A percentile compares a stretch with the other conserved stretches of the same genome.
Conservation (phyloP, 2,888 invertebrate genomes). For the Lasioglossum marginatum region DNA sequence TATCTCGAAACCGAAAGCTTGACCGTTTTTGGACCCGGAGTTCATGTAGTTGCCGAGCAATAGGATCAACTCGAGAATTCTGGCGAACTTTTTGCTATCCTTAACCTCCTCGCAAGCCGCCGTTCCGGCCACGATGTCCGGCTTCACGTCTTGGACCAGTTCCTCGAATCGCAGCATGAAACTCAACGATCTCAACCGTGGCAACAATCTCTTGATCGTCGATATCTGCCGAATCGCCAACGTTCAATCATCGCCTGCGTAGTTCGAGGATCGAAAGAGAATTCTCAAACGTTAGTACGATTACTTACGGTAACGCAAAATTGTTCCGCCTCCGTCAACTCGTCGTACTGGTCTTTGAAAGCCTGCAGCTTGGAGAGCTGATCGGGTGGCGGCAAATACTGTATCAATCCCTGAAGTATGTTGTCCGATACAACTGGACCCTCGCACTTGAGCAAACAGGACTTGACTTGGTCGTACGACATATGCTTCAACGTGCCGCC, state of each 20-base stretch:
- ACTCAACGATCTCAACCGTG: conserved; percentile 94
- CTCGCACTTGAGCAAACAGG: conserved; percentile 94
- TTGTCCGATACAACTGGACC: conserved; percentile 94
- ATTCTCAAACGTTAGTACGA: not conserved
- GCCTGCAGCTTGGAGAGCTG: conserved; percentile 94
- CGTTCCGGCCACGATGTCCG: conserved; percentile 97
- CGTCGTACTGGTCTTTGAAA: conserved; percentile 91
- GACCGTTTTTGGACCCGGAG: conserved; percentile 96
- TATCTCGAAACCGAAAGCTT: conserved; percentile 98
- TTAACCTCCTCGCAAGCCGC: conserved; percentile 98
- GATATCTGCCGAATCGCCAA: conserved; percentile 87
- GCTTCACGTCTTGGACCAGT: conserved; percentile 94
- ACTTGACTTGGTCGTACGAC: conserved; percentile 92
- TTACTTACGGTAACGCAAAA: conserved; percentile 92
- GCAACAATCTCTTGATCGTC: conserved; percentile 93
- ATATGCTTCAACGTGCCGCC: conserved; percentile 95
- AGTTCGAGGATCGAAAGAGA: not conserved
- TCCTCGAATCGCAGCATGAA: conserved; percentile 96
- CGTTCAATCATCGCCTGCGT: too few relatives aligned
- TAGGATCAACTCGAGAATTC: conserved; percentile 94
- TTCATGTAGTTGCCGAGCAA: conserved; percentile 99
- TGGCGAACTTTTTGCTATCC: conserved; percentile 94
- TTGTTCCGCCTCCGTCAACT: conserved; percentile 96
- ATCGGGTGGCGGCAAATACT: conserved; percentile 96
- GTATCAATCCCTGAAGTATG: conserved; percentile 94